Base-by-base conservation (phyloP, 2,888 invertebrate genomes). In the Ellobium chinense region DNA sequence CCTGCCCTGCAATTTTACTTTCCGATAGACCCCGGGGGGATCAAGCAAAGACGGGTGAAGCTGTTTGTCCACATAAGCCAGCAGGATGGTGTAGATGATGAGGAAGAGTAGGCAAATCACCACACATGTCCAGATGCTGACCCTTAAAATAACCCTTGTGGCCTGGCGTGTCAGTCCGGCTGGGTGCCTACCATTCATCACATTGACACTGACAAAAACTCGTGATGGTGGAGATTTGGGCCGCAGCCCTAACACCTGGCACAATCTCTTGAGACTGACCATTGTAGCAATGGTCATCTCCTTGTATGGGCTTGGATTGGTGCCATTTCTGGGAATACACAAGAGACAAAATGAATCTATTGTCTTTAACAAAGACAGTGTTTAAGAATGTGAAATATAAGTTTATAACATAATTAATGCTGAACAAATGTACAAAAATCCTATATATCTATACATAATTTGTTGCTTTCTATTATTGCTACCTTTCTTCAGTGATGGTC, bases 61-160 rank as follows among this genome's bases (percentile, higher is more conserved):
- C n/a, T 69, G 75, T 4, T 73, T 77, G 79, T 87, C 85, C 21
- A 90, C 84, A 54, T 85, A 88, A 7, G 83, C 83, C 24, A 90
- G 82, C 3, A 88, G 80, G 12, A 90, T 81, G 18, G 88, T 88
- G 81, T 90, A 90, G 5, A 85, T 82, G 27, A 88, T 72, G 29
- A 89, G 85, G 78, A 90, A 90, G 1, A 85, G 83, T 2, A 88
- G 60, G 2, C 88, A 83, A 21, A 90, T 70, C 36, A 87, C 70
- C 31, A 90, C 70, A 7, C 88, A 87, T 46, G 89, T 85, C 56
- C 88, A 88, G 68, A 89, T 86, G 81, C 89, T 88, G 37, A 88
- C 85, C 80, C 87, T 88, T 27, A 90, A 83, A 58, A 89, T 77
- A 70, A 88, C 88, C 68, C 85, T 84, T 12, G 84, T 81, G 18